Evolutionary conservation across 2,888 invertebrate genomes (phyloP).

Genomic region (Cetonia aurata): DNA sequence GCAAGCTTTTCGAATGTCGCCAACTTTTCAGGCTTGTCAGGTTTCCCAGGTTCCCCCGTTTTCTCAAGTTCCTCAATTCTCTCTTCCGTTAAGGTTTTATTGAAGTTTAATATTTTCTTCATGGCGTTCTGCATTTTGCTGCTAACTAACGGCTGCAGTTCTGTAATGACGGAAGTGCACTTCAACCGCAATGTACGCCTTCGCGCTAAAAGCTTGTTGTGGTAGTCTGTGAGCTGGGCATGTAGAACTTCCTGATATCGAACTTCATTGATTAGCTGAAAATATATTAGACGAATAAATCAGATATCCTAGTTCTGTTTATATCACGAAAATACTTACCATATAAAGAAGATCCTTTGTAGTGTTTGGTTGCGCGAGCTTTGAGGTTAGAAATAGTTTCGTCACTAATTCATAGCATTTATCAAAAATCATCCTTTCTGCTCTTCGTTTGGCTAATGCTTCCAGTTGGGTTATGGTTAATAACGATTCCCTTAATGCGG

Average conservation of each 20-base stretch:
- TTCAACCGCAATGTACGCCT: slow-evolving; percentile 14
- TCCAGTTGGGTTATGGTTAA: slow-evolving; percentile 25
- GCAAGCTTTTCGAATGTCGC: too few species aligned
- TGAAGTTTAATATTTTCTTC: slow-evolving; percentile 36
- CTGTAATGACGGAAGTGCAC: slow-evolving; percentile 19
- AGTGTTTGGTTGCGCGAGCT: not conserved
- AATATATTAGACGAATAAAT: not conserved
- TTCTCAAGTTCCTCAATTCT: not conserved
- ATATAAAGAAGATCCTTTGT: slow-evolving; percentile 20
- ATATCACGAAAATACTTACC: slow-evolving; percentile 23
- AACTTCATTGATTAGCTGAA: slow-evolving; percentile 41
- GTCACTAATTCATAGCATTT: slow-evolving; percentile 34
- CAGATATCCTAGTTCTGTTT: too few species aligned
- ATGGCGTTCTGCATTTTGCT: slow-evolving; percentile 33
- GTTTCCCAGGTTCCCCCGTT: too few species aligned
- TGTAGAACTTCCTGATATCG: slow-evolving; percentile 15
- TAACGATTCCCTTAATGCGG: slow-evolving; percentile 10
- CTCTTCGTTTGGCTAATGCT: slow-evolving; percentile 13
- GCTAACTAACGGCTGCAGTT: slow-evolving; percentile 34
- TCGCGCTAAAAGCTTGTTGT: not conserved
- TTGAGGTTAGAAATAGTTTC: slow-evolving; percentile 8
- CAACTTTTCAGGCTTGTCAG: too few species aligned
- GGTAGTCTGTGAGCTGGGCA: slow-evolving; percentile 17
- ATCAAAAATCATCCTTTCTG: slow-evolving; percentile 39
- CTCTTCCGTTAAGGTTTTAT: not conserved